Base-by-base conservation (phyloP, 2,888 invertebrate species). In the Cryptus viduatorius region DNA sequence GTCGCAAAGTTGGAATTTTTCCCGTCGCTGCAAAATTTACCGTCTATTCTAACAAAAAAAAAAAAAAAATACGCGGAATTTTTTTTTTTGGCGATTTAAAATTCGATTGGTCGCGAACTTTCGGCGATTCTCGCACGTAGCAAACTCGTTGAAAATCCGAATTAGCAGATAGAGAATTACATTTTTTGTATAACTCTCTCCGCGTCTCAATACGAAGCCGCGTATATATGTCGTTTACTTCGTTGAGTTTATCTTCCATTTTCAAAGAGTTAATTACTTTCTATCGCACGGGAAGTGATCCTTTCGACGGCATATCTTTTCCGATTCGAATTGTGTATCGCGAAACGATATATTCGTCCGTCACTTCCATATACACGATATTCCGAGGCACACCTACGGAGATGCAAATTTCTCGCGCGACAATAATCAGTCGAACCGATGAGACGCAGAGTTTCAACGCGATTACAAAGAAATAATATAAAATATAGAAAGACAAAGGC, bases 261-360 rank as follows among this genome's bases (percentile, higher is more conserved):
- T 50, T 89, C 86, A 86, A 89, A 89, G 87, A 89, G 82, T 84
- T 89, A 89, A 89, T 89, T 89, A 89, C 83, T 75, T 83, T 86
- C 87, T 79, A 77, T 82, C 84, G 83, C 85, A 80, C 81, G 19
- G 46, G 16, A 50, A 46, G 50, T 82, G 82, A 86, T 81, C 85
- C 84, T 48, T 81, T 53, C 69, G 14, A 65, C 50, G 24, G 61
- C 14, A n/a, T 29, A 14, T 44, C 64, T 42, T 24, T 29, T 75
- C 14, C n/a, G 4, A 10, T 24, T n/a, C 1, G 24, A 31, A 69
- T 19, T 14, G 37, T 37, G 19, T 59, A 44, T 72, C 44, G 42
- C 5, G 37, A 53, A 72, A 42, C 71, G 12, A 71, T 71, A n/a
- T 19, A 59, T 53, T 59, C 37, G 14, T 59, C 8, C 65, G 19